A percentile compares a stretch with the other conserved stretches of the same genome.
phyloP scores from a whole-genome alignment of 2,888 invertebrate species.

The Ophion slaviceki region DNA sequence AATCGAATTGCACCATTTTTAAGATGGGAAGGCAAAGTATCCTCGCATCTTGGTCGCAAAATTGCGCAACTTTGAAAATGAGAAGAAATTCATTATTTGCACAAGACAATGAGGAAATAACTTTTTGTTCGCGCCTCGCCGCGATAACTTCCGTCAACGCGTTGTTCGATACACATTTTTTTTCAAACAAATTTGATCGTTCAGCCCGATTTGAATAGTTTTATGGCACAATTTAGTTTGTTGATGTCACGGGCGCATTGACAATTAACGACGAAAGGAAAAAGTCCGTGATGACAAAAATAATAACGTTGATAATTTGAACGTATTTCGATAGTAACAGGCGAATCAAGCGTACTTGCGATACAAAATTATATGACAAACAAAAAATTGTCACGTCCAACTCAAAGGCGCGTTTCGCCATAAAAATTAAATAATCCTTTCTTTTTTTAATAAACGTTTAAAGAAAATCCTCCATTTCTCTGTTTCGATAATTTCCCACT shows the following conservation, averaged over 20 bases:
- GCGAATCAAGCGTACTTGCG: not conserved
- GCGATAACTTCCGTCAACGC: not conserved
- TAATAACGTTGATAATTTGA: not conserved
- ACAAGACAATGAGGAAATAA: too few relatives aligned
- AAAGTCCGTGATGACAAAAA: not conserved
- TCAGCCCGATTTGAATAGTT: not conserved
- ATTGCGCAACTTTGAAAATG: not conserved
- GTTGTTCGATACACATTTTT: not conserved
- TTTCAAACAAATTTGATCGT: not conserved
- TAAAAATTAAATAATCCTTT: not conserved
- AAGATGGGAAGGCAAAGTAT: not conserved
- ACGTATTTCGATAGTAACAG: not conserved
- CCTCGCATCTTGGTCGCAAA: not conserved
- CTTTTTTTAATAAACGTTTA: not conserved
- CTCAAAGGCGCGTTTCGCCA: not conserved
- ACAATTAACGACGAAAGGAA: not conserved
- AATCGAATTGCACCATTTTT: conserved; percentile 31
- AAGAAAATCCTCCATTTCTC: not conserved
- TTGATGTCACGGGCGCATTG: not conserved
- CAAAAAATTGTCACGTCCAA: not conserved
- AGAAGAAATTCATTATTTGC: not conserved
- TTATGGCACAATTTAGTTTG: not conserved
- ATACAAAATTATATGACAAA: too few relatives aligned
- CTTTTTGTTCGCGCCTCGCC: not conserved
- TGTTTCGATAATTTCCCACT: not conserved